Conservation (phyloP, 2,797 vertebrate genomes). For the Cirrhinus molitorella region DNA sequence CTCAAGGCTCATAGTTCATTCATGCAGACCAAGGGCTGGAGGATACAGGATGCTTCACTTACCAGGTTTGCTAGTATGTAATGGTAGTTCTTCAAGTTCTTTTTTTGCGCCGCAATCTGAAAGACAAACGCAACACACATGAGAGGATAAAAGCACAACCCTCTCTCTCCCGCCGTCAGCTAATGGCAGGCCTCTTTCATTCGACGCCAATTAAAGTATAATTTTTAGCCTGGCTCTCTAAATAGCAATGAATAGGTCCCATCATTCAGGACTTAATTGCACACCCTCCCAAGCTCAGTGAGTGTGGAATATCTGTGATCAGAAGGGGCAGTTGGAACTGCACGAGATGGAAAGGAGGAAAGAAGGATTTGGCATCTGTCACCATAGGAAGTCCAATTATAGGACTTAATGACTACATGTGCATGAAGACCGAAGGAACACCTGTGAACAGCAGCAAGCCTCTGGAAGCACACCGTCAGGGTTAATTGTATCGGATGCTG, state of each 20-base stretch:
- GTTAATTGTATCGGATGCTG: constrained; percentile 48
- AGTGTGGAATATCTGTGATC: constrained; percentile 57
- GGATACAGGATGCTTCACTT: constrained; percentile 67
- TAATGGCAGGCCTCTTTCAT: constrained; percentile 43
- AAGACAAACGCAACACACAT: constrained; percentile 48
- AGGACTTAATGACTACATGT: constrained; percentile 65
- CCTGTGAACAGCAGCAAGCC: constrained; percentile 67
- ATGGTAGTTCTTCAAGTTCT: constrained; percentile 94
- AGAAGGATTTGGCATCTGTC: constrained; percentile 60
- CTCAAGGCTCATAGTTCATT: constrained; percentile 13
- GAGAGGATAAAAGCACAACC: neutral
- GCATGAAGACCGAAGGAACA: constrained; percentile 70
- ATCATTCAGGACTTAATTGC: constrained; percentile 73
- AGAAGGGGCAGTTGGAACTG: constrained; percentile 48
- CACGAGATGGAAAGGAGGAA: constrained; percentile 22
- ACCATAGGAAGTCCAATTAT: constrained; percentile 68
- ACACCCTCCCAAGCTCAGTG: constrained; percentile 59
- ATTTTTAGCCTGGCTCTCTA: constrained; percentile 54
- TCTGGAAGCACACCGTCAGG: constrained; percentile 23
- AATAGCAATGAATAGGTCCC: constrained; percentile 70
- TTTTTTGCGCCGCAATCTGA: constrained; percentile 92
- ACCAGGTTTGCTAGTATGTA: constrained; percentile 96
- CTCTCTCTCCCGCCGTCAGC: neutral
- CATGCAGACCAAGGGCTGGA: neutral
- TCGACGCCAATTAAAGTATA: constrained; percentile 36